Evolutionary conservation across 2,888 invertebrate genomes (phyloP).

Genomic region (Cryptosula pallasiana): DNA sequence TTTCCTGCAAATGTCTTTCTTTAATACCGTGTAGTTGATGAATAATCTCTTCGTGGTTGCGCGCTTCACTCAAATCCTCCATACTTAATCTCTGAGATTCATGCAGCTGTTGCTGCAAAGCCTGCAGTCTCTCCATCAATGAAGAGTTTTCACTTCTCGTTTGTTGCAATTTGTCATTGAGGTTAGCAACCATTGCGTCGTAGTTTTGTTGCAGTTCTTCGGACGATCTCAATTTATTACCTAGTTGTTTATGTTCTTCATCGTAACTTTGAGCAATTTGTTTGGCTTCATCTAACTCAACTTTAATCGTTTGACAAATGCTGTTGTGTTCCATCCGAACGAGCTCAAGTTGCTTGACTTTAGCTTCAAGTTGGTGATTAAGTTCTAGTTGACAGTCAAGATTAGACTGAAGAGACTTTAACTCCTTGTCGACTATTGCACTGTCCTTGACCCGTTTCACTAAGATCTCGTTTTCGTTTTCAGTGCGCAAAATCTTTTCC

Average conservation of each 20-base stretch:
- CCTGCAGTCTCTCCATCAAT: neutral
- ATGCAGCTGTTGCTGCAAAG: neutral
- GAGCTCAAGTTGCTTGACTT: neutral
- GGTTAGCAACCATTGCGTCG: neutral
- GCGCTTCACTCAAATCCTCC: neutral
- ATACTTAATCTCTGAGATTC: neutral
- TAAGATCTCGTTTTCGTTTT: conserved; percentile 5
- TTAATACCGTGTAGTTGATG: neutral
- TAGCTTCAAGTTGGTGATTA: neutral
- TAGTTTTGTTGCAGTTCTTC: neutral
- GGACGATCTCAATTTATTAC: neutral
- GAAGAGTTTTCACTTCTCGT: neutral
- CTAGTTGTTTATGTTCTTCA: neutral
- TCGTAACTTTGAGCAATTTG: neutral
- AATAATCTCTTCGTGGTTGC: neutral
- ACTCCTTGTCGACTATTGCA: neutral
- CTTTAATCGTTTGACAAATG: neutral
- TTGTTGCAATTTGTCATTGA: neutral
- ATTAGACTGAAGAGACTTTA: conserved; percentile 8
- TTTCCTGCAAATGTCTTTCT: neutral
- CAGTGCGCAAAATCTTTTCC: conserved; percentile 14
- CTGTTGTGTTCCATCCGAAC: conserved; percentile 5
- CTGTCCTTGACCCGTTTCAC: neutral
- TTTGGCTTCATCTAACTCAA: neutral
- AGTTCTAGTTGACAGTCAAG: neutral